Evolutionary conservation across 30 jellyfish, hydroid and myxozoan genomes (phyloP).

Genomic region (Aurelia coerulea): DNA sequence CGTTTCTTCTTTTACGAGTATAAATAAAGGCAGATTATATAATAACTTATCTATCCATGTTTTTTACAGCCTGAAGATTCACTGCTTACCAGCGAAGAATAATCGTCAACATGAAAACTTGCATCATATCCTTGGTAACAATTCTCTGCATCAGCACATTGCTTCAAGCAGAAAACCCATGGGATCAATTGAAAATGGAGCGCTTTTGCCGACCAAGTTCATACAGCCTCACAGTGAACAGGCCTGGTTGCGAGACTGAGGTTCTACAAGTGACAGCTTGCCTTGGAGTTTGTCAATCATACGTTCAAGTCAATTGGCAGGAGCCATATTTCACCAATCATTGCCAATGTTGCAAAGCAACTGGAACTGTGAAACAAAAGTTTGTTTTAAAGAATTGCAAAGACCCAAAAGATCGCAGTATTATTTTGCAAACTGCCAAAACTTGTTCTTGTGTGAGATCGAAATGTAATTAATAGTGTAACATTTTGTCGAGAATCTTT

Average conservation of each 20-base stretch:
- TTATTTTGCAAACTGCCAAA: conserved; percentile 28
- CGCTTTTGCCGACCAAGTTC: conserved; percentile 33
- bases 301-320: conserved; percentile 25
- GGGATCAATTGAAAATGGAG: conserved; percentile 34
- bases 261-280: conserved; percentile 54
- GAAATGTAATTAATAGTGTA: not conserved
- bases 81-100: too few relatives aligned
- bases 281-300: conserved; percentile 71
- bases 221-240: not conserved
- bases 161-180: conserved; percentile 2
- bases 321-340: conserved; percentile 48
- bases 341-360: conserved; percentile 64
- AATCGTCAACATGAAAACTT: too few relatives aligned
- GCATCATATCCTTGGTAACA: too few relatives aligned
- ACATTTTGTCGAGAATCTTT: too few relatives aligned
- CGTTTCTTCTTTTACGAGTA: too few relatives aligned
- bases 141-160: too few relatives aligned
- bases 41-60: too few relatives aligned
- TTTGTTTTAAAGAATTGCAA: conserved; percentile 24
- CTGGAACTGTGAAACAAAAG: not conserved
- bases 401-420: conserved; percentile 9
- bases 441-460: conserved; percentile 32
- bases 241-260: conserved; percentile 60
- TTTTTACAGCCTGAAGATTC: too few relatives aligned
- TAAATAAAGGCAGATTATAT: too few relatives aligned